Conservation (phyloP, 2,113 vertebrate genomes). For the Herpetotheres cachinnans region DNA sequence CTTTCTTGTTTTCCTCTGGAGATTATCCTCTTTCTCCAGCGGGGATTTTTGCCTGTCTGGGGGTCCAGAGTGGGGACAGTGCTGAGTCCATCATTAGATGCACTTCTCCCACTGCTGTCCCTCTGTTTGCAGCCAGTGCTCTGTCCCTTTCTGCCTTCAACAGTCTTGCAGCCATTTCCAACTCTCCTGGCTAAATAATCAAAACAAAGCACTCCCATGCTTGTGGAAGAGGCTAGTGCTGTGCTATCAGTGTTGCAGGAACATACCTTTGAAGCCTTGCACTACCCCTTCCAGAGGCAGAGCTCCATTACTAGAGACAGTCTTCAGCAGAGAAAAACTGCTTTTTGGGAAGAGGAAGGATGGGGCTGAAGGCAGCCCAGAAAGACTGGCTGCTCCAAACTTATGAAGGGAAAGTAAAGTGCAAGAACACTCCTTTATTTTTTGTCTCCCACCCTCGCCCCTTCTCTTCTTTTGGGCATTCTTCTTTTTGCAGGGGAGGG, state of each 20-base stretch:
- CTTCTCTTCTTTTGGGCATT: neutral
- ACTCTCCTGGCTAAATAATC: neutral
- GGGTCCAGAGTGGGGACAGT: neutral
- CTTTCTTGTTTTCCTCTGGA: neutral
- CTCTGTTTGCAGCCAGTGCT: neutral
- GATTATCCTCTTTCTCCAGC: neutral
- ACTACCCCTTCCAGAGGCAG: neutral
- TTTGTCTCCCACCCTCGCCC: neutral
- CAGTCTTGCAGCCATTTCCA: neutral
- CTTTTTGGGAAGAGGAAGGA: neutral
- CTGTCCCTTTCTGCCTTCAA: neutral
- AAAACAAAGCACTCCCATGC: neutral
- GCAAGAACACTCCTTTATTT: neutral
- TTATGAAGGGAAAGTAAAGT: neutral
- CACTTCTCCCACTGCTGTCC: neutral
- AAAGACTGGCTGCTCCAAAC: neutral
- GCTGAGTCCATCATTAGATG: fast-evolving
- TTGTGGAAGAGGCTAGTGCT: neutral
- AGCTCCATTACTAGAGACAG: neutral
- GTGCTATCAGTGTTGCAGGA: neutral
- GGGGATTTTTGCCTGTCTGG: neutral
- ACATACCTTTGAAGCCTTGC: neutral
- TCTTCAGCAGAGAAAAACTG: neutral
- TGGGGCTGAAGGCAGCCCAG: neutral
- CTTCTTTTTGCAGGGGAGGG: neutral